Evolutionary conservation across 2,113 vertebrate species (phyloP).

Genomic region (Hydrolagus affinis): DNA sequence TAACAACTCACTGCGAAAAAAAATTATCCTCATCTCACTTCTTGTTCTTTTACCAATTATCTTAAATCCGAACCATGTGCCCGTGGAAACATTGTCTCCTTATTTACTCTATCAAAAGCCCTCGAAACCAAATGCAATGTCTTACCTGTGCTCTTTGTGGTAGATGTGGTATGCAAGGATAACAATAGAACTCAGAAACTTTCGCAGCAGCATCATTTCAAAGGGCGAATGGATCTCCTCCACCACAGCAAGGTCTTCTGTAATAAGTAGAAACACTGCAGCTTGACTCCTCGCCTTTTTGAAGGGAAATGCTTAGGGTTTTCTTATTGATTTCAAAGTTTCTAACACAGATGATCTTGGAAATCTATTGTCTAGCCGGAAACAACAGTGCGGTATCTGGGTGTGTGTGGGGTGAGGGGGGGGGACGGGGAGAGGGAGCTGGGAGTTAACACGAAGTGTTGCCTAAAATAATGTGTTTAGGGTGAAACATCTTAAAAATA

Average conservation of each 20-base stretch:
- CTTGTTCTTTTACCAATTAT: too few species aligned
- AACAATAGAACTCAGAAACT: slow-evolving; percentile 66
- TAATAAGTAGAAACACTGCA: background rate
- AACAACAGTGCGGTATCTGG: background rate
- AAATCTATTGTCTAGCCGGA: background rate
- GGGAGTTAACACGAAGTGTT: too few species aligned
- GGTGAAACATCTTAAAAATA: background rate
- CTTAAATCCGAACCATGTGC: too few species aligned
- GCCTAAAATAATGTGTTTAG: too few species aligned
- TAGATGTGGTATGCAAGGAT: slow-evolving; percentile 67
- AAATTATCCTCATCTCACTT: too few species aligned
- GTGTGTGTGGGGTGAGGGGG: background rate
- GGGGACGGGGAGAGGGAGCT: too few species aligned
- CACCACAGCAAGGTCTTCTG: slow-evolving; percentile 28
- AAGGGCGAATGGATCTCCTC: slow-evolving; percentile 62
- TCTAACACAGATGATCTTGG: background rate
- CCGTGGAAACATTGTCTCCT: too few species aligned
- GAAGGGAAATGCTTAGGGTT: background rate
- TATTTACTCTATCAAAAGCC: too few species aligned
- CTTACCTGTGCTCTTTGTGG: slow-evolving; percentile 63
- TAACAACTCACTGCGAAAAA: too few species aligned
- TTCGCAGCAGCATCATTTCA: slow-evolving; percentile 55
- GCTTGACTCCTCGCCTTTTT: background rate
- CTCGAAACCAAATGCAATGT: background rate
- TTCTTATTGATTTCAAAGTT: background rate